Percentiles rank a stretch among this genome's conserved stretches.
phyloP scores from a whole-genome alignment of 2,888 invertebrate species.

The Loripinus fragilis region DNA sequence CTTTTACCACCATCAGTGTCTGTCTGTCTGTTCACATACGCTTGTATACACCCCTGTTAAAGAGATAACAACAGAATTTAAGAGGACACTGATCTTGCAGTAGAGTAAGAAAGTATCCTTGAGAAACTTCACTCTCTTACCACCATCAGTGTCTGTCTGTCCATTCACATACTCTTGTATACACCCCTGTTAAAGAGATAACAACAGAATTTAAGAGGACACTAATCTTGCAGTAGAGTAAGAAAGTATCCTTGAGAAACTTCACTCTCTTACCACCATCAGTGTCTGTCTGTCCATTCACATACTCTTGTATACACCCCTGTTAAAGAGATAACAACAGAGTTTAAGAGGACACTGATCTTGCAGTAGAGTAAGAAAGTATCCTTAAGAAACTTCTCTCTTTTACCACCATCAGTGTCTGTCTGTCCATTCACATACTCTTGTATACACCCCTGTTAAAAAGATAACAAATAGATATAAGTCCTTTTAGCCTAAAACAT shows the following conservation, averaged over 20 bases:
- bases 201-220: conserved; percentile 55
- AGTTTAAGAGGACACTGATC: conserved; percentile 50
- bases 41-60: conserved; percentile 32
- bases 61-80: conserved; percentile 45
- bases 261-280: conserved; percentile 10
- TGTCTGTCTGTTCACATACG: conserved; percentile 24
- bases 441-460: conserved; percentile 40
- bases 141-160: background rate
- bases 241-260: conserved; percentile 38
- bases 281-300: conserved; percentile 20
- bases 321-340: too few species aligned
- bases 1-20: background rate
- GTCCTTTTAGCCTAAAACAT: too few species aligned
- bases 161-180: conserved; percentile 37
- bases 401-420: background rate
- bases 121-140: conserved; percentile 24
- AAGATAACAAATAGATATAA: conserved; percentile 56
- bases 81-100: conserved; percentile 52
- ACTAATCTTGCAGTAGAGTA: conserved; percentile 46
- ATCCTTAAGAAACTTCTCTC: conserved; percentile 28
- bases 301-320: conserved; percentile 31
- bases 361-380: conserved; percentile 50
- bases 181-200: too few species aligned
- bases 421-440: conserved; percentile 25
- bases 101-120: conserved; percentile 39